A percentile compares a stretch with the other conserved stretches of the same genome.
Conservation (phyloP, 2,888 invertebrate species). For the Caenorhabditis angaria region DNA sequence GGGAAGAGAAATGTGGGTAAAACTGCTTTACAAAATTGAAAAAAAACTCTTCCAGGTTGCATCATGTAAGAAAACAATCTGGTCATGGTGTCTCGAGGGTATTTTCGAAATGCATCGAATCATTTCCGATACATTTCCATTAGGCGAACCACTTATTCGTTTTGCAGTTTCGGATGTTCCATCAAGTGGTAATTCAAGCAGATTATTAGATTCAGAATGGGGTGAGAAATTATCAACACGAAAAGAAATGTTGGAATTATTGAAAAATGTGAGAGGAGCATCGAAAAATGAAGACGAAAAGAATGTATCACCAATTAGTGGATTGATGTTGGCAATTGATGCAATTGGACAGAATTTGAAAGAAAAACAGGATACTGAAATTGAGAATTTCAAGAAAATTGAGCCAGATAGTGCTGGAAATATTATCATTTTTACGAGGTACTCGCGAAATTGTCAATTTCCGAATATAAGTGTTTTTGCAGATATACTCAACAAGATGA, state of each 20-base stretch:
- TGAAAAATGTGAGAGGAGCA: slow-evolving; percentile 10
- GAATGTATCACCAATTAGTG: slow-evolving; percentile 15
- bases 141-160: slow-evolving; percentile 13
- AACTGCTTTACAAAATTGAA: neutral
- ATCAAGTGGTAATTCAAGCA: slow-evolving; percentile 19
- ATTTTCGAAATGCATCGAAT: slow-evolving; percentile 94
- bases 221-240: slow-evolving; percentile 7
- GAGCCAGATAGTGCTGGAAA: slow-evolving; percentile 24
- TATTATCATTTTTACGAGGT: slow-evolving; percentile 23
- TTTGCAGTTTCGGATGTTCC: slow-evolving; percentile 31
- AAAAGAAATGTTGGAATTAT: slow-evolving; percentile 11
- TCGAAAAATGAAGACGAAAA: neutral
- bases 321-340: slow-evolving; percentile 34
- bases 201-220: slow-evolving; percentile 31
- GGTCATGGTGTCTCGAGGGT: slow-evolving; percentile 95
- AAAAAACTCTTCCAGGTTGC: neutral
- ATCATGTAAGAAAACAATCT: slow-evolving; percentile 82
- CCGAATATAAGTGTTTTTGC: too few species aligned
- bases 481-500: slow-evolving; percentile 17
- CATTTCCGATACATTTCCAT: slow-evolving; percentile 90
- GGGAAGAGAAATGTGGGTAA: slow-evolving; percentile 1
- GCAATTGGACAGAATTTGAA: slow-evolving; percentile 21
- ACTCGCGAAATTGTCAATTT: too few species aligned
- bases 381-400: slow-evolving; percentile 5
- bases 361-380: slow-evolving; percentile 8